A percentile compares a stretch with the other conserved stretches of the same genome.
Evolutionary conservation across 2,797 vertebrate species (phyloP).

Genomic region (Kryptopterus vitreolus): DNA sequence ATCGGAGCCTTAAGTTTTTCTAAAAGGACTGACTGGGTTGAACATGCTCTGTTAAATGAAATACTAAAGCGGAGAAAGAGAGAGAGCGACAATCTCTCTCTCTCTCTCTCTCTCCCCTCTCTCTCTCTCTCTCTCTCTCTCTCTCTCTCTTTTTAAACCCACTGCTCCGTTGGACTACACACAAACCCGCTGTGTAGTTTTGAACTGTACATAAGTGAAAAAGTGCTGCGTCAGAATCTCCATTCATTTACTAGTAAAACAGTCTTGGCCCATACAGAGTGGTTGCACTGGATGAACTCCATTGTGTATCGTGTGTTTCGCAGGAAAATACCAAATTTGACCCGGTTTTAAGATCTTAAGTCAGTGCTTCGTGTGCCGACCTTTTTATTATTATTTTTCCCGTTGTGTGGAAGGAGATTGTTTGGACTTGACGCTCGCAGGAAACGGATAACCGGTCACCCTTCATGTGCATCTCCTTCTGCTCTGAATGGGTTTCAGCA

Average conservation of each 20-base stretch:
- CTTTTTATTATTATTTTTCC: too few species aligned
- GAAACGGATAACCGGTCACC: conserved; percentile 54
- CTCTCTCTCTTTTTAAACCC: not conserved
- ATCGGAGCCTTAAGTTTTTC: not conserved
- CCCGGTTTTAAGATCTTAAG: not conserved
- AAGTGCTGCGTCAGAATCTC: conserved; percentile 50
- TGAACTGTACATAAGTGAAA: conserved; percentile 38
- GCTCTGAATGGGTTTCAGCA: conserved; percentile 48
- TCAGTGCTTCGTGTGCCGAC: conserved; percentile 14
- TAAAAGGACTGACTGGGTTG: not conserved
- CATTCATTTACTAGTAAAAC: conserved; percentile 47
- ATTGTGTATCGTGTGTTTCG: conserved; percentile 12
- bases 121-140: not conserved
- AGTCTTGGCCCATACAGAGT: conserved; percentile 32
- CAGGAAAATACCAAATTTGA: not conserved
- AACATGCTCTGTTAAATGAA: conserved; percentile 60
- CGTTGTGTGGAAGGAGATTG: conserved; percentile 45
- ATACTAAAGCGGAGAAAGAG: conserved; percentile 57
- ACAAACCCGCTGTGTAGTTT: conserved; percentile 60
- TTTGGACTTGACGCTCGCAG: conserved; percentile 55
- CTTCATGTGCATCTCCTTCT: conserved; percentile 46
- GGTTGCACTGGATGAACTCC: conserved; percentile 44
- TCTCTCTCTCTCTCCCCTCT: not conserved
- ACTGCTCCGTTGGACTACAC: conserved; percentile 27
- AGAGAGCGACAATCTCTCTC: too few species aligned